Base-by-base conservation (phyloP, 2,888 invertebrate species). In the Mactromeris polynyma region DNA sequence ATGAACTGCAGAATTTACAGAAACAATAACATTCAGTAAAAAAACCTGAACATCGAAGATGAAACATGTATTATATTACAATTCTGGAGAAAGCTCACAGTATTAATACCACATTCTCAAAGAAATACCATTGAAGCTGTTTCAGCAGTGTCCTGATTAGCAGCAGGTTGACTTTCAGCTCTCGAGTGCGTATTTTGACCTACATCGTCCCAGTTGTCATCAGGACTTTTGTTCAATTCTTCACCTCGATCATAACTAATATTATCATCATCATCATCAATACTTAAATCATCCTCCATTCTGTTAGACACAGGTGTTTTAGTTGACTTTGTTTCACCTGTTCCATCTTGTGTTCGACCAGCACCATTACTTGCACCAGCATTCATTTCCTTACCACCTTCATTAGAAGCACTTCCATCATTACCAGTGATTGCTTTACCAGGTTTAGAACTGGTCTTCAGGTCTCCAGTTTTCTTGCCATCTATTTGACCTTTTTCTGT, bases 261-360 rank as follows among this genome's bases (percentile, higher is more conserved):
- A 33, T 73, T 36, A 33, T 73, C 73, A 73, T 31, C 17, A 73
- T 73, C 73, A 73, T 73, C 31, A 33, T 73, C 73, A 17, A 73
- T 73, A 73, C 73, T 73, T 33, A 36, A 17, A 73, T 73, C 73
- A 36, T 73, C 73, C 19, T 73, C 73, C 73, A 73, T 73, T 73
- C 33, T 31, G 6, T 73, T 73, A 19, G 33, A 33, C 3, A 19
- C 19, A 2, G 73, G 31, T 2, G 33, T 73, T 33, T 73, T 73
- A 73, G 33, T 64, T 2, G 58, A 26, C 36, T 33, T 73, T 11
- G 73, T 2, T 73, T 33, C 36, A 73, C 73, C 73, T 26, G 14
- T 7, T 17, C 0, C 26, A 26, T 33, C 73, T 33, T 73, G 26
- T 73, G 7, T 26, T 73, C 17, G 11, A 36, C 36, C 33, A 33